Percentiles rank a stretch among this genome's conserved stretches.
Conservation (phyloP, 2,888 invertebrate genomes). For the Lymantria dispar region DNA sequence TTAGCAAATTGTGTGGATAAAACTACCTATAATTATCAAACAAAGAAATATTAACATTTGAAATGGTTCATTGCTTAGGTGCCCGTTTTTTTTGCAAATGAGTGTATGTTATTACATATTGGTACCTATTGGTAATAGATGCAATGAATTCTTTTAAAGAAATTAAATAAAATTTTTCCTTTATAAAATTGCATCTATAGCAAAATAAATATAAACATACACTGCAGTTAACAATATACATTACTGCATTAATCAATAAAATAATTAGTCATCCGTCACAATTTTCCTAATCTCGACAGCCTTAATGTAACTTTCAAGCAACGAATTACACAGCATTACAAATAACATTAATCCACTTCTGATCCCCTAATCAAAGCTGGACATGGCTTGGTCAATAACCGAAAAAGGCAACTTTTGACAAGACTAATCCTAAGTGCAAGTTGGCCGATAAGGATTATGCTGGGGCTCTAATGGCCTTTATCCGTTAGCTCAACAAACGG, state of each 20-base stretch:
- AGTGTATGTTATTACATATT: no score
- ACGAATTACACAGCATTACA: constrained; percentile 20
- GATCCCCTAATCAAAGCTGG: constrained; percentile 75
- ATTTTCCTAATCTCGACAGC: constrained; percentile 13
- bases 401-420: constrained; percentile 77
- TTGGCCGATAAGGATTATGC: constrained; percentile 80
- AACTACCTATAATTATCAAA: no score
- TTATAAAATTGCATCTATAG: no score
- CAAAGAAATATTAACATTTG: no score
- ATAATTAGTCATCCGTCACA: constrained; percentile 9
- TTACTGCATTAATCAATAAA: not conserved
- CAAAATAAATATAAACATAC: no score
- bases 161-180: no score
- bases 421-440: constrained; percentile 81
- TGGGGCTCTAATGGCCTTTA: constrained; percentile 77
- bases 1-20: no score
- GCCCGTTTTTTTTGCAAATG: no score
- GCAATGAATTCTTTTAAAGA: no score
- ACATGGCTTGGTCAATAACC: constrained; percentile 67
- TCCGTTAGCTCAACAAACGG: constrained; percentile 79
- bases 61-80: no score
- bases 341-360: constrained; percentile 39
- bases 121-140: no score
- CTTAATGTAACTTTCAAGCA: constrained; percentile 17
- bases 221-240: not conserved